Percentiles rank a stretch among this genome's conserved stretches.
phyloP scores from a whole-genome alignment of 2,797 vertebrate genomes.

The Anomalospiza imberbis region DNA sequence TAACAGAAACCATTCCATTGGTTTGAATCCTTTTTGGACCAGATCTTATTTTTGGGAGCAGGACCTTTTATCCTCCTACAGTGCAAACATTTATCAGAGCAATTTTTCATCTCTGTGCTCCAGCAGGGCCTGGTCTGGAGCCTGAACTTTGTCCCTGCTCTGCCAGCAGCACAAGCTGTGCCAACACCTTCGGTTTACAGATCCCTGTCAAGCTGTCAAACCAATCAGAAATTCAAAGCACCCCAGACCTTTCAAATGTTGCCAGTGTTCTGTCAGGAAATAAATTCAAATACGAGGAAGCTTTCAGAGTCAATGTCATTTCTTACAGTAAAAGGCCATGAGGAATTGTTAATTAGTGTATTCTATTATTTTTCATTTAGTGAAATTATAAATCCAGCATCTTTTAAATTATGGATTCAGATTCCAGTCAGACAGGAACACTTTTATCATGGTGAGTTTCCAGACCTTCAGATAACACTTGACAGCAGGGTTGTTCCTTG shows the following conservation, averaged over 20 bases:
- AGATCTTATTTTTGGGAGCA: background rate
- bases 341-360: slow-evolving; percentile 22
- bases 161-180: background rate
- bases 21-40: background rate
- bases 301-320: slow-evolving; percentile 27
- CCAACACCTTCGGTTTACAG: slow-evolving; percentile 34
- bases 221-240: slow-evolving; percentile 24
- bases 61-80: background rate
- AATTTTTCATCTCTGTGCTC: slow-evolving; percentile 29
- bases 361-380: background rate
- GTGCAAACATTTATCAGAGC: background rate
- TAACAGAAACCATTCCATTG: background rate
- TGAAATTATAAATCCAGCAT: background rate
- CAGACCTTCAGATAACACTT: background rate
- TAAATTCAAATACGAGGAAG: slow-evolving; percentile 40
- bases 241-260: slow-evolving; percentile 39
- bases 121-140: background rate
- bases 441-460: background rate
- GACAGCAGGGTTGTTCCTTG: background rate
- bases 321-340: slow-evolving; percentile 9
- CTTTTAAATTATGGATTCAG: background rate
- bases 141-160: slow-evolving; percentile 55
- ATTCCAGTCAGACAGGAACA: background rate
- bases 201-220: slow-evolving; percentile 41
- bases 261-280: slow-evolving; percentile 35